Evolutionary conservation across 2,888 invertebrate species (phyloP), one percentile per base, ranked within the genome.

Genomic region (Pseudococcus longispinus): DNA sequence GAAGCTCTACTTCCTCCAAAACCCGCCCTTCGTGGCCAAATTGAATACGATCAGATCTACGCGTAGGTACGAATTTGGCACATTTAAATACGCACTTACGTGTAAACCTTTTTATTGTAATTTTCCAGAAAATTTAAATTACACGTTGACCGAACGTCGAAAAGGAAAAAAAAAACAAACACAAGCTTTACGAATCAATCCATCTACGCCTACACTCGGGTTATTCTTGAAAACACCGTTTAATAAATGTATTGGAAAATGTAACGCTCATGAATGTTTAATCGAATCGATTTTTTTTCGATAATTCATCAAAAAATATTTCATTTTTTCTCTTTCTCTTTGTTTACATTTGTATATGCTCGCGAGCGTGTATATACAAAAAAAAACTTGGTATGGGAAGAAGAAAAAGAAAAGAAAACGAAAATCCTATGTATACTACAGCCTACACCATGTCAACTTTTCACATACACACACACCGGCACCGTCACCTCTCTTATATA

Each of bases 401-500:
- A 55, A 55, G 18, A 55, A 55, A n/a, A 55, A 55, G 26, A 32
- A 70, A 70, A 70, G 11, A 15, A 29, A 70, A 70, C 15, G 70
- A 70, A 70, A 70, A 70, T 70, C 23, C 23, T 20, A 65, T 55
- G 13, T n/a, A n/a, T 23, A 8, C 60, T 2, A 23, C 60, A 23
- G 60, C 60, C 60, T 23, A 51, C 51, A 60, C 60, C 60, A 37
- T 37, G 60, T 60, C 60, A 60, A 60, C 60, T 60, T 60, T 60
- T 60, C 60, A 60, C 23, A 23, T 60, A 60, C 23, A 11, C 20
- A 60, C 70, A 29, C 29, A 29, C 37, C 37, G 37, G 9, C 29
- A 70, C 70, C 4, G 29, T 70, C 70, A 70, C 29, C 70, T 29
- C 70, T 15, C 26, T 70, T n/a, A n/a, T n/a, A 18, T 29, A 32